These are phyloP conservation scores for Dasysyrphus tricinctus DNA, from an alignment of 2,888 invertebrate species.

Conservation along the genomic window DNA sequence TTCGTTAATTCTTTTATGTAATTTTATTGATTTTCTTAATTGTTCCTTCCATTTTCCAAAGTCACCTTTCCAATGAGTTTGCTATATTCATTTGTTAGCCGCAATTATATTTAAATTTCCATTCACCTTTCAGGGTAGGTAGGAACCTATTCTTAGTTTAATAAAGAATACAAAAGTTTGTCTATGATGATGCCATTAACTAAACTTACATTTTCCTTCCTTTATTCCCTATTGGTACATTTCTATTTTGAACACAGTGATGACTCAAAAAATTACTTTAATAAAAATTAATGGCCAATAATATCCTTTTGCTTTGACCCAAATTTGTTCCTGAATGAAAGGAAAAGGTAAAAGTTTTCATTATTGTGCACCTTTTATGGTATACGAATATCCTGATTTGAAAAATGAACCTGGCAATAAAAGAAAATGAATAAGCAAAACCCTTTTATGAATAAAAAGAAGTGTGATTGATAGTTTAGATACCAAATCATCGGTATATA, in stretches of 20 bases:
- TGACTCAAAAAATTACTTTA: constrained; percentile 29
- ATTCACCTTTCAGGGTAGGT: background rate
- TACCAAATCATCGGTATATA: background rate
- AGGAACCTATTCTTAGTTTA: background rate
- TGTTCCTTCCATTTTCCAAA: background rate
- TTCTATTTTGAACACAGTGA: background rate
- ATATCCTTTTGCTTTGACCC: constrained; percentile 24
- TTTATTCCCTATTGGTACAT: background rate
- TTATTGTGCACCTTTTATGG: constrained; percentile 19
- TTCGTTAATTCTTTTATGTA: background rate
- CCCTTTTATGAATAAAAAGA: background rate
- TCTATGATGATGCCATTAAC: constrained; percentile 1
- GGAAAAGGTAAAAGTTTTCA: constrained; percentile 23
- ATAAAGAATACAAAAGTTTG: background rate
- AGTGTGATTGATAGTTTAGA: constrained; percentile 17
- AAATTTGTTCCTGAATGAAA: constrained; percentile 28
- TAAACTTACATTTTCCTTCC: background rate
- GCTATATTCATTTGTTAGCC: no score
- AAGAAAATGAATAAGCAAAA: constrained; percentile 23
- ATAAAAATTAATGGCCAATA: constrained; percentile 29
- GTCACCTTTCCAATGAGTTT: background rate
- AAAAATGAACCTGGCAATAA: constrained; percentile 22
- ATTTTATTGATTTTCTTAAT: constrained; percentile 2
- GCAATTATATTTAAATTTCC: background rate
- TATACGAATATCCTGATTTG: constrained; percentile 12